These are phyloP conservation scores for Melanotaenia parkinsoni DNA, from an alignment of 2,797 vertebrate species.

Conservation along the genomic window DNA sequence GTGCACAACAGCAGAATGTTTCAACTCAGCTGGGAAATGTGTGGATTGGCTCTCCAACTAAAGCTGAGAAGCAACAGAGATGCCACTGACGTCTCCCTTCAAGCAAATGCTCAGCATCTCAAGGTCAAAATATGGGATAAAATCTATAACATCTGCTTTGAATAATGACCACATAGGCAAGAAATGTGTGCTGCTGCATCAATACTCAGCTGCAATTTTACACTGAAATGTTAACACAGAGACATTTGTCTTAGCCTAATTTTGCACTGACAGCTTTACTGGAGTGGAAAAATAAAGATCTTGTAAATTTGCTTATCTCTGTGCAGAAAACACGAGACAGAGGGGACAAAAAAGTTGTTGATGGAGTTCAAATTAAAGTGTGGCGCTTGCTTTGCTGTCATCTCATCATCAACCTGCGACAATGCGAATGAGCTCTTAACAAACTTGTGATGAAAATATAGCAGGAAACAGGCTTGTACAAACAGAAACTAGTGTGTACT, in stretches of 20 bases:
- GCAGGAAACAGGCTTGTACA: slow-evolving; percentile 37
- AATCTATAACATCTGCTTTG: slow-evolving; percentile 83
- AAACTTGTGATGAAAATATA: slow-evolving; percentile 69
- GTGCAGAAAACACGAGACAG: slow-evolving; percentile 41
- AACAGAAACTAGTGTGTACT: slow-evolving; percentile 56
- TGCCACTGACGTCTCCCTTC: slow-evolving; percentile 75
- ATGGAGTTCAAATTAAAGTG: slow-evolving; percentile 58
- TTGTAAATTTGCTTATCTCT: slow-evolving; percentile 26
- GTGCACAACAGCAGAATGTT: slow-evolving; percentile 30
- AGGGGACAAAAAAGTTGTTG: slow-evolving; percentile 63
- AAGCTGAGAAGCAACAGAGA: slow-evolving; percentile 65
- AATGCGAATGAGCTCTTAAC: slow-evolving; percentile 47
- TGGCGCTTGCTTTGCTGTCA: slow-evolving; percentile 40
- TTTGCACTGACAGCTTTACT: slow-evolving; percentile 69
- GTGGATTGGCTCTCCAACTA: slow-evolving; percentile 35
- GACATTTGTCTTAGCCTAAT: slow-evolving; percentile 70
- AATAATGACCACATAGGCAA: slow-evolving; percentile 82
- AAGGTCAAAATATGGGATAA: slow-evolving; percentile 78
- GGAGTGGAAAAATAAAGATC: slow-evolving; percentile 17
- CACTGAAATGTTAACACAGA: slow-evolving; percentile 63
- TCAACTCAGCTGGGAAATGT: slow-evolving; percentile 41
- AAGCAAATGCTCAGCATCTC: slow-evolving; percentile 75
- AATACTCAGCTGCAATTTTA: slow-evolving; percentile 66
- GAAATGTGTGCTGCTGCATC: slow-evolving; percentile 72
- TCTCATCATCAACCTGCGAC: slow-evolving; percentile 42